A percentile compares a stretch with the other conserved stretches of the same genome.
phyloP scores from a whole-genome alignment of 2,888 invertebrate genomes.

The Charanyca ferruginea region DNA sequence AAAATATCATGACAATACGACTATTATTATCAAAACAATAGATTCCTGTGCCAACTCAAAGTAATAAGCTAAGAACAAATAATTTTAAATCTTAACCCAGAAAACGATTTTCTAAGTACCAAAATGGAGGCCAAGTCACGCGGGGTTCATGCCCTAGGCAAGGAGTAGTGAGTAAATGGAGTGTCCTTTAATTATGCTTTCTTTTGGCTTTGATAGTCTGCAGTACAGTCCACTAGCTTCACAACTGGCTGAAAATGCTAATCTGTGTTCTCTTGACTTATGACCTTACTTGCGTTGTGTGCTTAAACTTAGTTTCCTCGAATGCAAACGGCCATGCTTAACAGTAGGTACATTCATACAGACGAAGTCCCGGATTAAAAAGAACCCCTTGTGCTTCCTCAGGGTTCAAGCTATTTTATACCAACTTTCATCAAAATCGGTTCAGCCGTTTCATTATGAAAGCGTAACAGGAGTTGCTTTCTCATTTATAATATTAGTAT shows the following conservation, averaged over 20 bases:
- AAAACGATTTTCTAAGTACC: conserved; percentile 47
- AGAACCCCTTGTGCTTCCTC: too few species aligned
- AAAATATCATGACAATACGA: background rate
- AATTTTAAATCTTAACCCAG: conserved; percentile 50
- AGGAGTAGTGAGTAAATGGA: conserved; percentile 20
- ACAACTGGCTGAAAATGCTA: background rate
- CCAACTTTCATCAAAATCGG: too few species aligned
- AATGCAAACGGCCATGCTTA: too few species aligned
- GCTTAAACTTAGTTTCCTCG: background rate
- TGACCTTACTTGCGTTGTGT: background rate
- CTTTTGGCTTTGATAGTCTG: background rate
- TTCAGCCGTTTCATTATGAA: too few species aligned
- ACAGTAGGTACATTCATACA: too few species aligned
- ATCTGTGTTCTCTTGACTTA: background rate
- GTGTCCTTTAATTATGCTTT: background rate
- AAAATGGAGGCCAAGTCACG: conserved; percentile 49
- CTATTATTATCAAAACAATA: too few species aligned
- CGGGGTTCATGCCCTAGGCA: conserved; percentile 8
- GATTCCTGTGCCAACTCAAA: conserved; percentile 12
- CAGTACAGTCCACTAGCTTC: background rate
- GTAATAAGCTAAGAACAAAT: conserved; percentile 42
- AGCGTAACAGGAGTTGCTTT: too few species aligned
- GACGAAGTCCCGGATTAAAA: too few species aligned
- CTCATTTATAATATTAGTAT: too few species aligned
- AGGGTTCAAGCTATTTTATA: too few species aligned